phyloP scores from a whole-genome alignment of 2,888 invertebrate species.

The Coronaproctus castanopsis region DNA sequence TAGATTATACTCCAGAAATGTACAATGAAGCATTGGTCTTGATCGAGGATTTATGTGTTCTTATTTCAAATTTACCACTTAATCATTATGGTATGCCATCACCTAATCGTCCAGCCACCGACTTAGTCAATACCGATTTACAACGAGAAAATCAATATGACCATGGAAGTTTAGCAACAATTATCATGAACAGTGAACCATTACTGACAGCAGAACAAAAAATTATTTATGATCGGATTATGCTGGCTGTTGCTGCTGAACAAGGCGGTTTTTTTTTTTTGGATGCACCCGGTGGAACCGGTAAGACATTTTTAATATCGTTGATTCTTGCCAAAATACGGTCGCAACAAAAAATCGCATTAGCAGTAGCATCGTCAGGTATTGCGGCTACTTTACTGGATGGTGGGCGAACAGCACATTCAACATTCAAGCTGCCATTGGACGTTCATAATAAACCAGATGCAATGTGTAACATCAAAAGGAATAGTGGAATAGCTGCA shows the following conservation, averaged over 20 bases:
- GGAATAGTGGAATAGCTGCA: conserved; percentile 20
- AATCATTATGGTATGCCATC: conserved; percentile 21
- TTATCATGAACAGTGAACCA: conserved; percentile 13
- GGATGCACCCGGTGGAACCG: conserved; percentile 4
- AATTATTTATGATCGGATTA: conserved; percentile 15
- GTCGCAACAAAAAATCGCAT: conserved; percentile 21
- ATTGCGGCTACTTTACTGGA: conserved; percentile 28
- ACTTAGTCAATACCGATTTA: conserved; percentile 19
- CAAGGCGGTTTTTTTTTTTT: conserved; percentile 1
- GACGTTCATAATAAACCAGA: conserved; percentile 21
- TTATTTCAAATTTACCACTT: conserved; percentile 16
- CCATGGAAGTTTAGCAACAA: conserved; percentile 13
- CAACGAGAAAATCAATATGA: conserved; percentile 21
- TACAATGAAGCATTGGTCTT: conserved; percentile 21
- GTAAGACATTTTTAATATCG: conserved; percentile 4
- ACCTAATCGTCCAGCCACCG: conserved; percentile 13
- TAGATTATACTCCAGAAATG: conserved; percentile 14
- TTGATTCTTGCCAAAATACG: conserved; percentile 1
- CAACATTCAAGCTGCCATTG: conserved; percentile 25
- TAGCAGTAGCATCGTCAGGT: conserved; percentile 28
- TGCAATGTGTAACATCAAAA: conserved; percentile 24
- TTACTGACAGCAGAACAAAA: conserved; percentile 10
- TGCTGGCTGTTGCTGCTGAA: conserved; percentile 6
- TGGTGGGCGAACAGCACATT: conserved; percentile 26
- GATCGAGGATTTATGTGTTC: conserved; percentile 14